phyloP scores from a whole-genome alignment of 92 coral and sea anemone species.

The Umimayanthus chanpuru region DNA sequence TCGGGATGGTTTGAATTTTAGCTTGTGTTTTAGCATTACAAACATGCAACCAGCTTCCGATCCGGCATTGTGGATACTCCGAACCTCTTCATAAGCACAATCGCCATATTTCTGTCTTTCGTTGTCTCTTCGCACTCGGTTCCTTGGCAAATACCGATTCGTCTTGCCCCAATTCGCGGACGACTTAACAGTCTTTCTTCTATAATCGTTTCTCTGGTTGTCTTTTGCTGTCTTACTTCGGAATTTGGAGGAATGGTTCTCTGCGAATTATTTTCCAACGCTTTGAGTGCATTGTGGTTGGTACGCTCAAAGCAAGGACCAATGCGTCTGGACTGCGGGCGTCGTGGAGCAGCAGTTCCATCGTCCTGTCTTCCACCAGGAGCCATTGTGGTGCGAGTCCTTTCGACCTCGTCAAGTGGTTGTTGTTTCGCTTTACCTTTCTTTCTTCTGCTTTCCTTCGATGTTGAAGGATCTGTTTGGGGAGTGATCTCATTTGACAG shows the following conservation, averaged over 20 bases:
- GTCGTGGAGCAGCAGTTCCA: not conserved
- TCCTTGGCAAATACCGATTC: slow-evolving; percentile 9
- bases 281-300: not conserved
- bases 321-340: not conserved
- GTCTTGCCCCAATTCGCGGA: slow-evolving; percentile 1
- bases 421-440: not conserved
- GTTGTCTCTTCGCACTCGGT: not conserved
- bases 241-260: not conserved
- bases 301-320: not conserved
- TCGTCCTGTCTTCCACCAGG: not conserved
- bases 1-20: too few relatives aligned
- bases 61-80: not conserved
- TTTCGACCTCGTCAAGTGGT: not conserved
- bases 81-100: slow-evolving; percentile 4
- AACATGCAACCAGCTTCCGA: not conserved
- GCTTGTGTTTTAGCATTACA: not conserved
- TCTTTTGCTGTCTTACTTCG: not conserved
- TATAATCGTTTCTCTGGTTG: not conserved
- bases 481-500: not conserved
- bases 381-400: not conserved
- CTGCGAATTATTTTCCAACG: not conserved
- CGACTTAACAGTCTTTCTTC: not conserved
- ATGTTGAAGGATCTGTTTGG: not conserved
- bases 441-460: not conserved
- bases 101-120: not conserved